Percentiles rank a stretch among this genome's conserved stretches.
Evolutionary conservation across 2,888 invertebrate genomes (phyloP).

Genomic region (Eupithecia insigniata): DNA sequence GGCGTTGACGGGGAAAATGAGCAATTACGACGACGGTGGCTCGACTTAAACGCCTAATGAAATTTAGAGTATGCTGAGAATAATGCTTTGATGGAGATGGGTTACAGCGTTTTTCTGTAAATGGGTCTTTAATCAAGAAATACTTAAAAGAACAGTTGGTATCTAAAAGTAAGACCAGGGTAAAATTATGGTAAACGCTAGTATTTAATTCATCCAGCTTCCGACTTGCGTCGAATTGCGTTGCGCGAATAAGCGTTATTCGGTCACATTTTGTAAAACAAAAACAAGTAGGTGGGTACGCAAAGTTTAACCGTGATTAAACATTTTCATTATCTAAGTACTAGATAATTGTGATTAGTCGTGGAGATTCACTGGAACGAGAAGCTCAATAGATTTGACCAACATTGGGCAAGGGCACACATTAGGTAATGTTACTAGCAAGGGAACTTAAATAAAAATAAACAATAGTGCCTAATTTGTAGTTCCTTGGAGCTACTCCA

Average conservation of each 20-base stretch:
- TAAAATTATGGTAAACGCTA: neutral
- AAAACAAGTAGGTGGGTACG: neutral
- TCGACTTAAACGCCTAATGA: slow-evolving; percentile 81
- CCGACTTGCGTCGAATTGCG: too few relatives aligned
- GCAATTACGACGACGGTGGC: slow-evolving; percentile 80
- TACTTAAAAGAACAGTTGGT: neutral
- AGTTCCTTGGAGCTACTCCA: slow-evolving; percentile 51
- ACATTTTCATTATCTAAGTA: neutral
- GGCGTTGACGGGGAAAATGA: slow-evolving; percentile 78
- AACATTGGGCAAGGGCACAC: neutral
- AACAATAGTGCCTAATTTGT: slow-evolving; percentile 16
- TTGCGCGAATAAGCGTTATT: too few relatives aligned
- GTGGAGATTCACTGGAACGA: neutral
- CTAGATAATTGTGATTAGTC: neutral
- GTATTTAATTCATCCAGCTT: too few relatives aligned
- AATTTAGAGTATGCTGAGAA: slow-evolving; percentile 79
- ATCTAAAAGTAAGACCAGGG: neutral
- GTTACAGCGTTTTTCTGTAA: neutral
- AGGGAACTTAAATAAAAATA: neutral
- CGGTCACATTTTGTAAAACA: neutral
- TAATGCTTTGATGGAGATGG: slow-evolving; percentile 60
- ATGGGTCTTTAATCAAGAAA: neutral
- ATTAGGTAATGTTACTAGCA: too few relatives aligned
- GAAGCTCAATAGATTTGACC: neutral
- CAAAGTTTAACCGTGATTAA: neutral